A percentile compares a stretch with the other conserved stretches of the same genome.
Evolutionary conservation across 2,113 vertebrate genomes (phyloP).

Genomic region (Orycteropus afer): DNA sequence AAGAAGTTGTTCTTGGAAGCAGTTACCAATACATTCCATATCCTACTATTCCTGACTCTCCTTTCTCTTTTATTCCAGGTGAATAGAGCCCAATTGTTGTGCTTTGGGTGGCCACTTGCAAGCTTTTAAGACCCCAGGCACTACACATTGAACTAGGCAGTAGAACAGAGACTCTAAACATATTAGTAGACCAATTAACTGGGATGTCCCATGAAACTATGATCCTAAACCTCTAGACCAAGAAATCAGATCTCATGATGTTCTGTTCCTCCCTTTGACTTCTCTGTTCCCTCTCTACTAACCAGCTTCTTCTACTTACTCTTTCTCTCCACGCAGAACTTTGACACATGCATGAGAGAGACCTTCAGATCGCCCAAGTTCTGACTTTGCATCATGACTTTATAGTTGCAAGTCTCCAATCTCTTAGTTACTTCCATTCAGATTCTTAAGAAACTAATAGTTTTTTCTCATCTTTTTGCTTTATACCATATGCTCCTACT

Average conservation of each 20-base stretch:
- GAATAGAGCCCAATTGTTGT: background rate
- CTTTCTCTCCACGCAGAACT: background rate
- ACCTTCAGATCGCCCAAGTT: background rate
- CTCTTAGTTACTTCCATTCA: slow-evolving; percentile 17
- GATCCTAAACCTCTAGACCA: background rate
- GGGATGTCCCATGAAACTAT: background rate
- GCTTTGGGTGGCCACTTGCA: background rate
- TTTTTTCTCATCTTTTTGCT: slow-evolving; percentile 15
- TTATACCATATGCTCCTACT: background rate
- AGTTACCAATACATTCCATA: background rate
- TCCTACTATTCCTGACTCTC: background rate
- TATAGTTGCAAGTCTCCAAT: background rate
- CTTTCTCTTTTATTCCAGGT: background rate
- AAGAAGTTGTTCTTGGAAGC: background rate
- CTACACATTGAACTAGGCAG: too few species aligned
- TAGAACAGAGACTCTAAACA: background rate
- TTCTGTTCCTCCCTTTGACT: background rate
- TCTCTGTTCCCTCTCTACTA: background rate
- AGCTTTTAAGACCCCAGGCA: background rate
- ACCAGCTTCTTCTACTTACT: background rate
- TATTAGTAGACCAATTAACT: background rate
- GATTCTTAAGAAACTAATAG: background rate
- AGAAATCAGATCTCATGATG: background rate
- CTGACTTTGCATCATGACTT: background rate
- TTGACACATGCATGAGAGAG: background rate